Evolutionary conservation across 2,888 invertebrate species (phyloP).

Genomic region (Marronus borbonicus): DNA sequence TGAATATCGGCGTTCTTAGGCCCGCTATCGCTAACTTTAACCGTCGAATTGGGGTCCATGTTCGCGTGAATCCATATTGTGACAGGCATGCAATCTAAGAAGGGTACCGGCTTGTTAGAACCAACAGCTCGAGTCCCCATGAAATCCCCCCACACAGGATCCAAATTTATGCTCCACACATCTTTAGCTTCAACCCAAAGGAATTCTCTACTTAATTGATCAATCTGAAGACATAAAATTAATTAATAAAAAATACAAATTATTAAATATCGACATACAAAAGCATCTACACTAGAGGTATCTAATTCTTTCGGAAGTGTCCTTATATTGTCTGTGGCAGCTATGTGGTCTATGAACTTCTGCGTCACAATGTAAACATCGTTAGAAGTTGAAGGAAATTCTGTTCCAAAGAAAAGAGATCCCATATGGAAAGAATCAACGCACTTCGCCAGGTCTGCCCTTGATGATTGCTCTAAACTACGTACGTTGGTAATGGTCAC

Average conservation of each 20-base stretch:
- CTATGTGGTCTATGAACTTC: constrained; percentile 83
- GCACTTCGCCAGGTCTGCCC: constrained; percentile 86
- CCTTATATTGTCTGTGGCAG: constrained; percentile 71
- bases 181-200: constrained; percentile 90
- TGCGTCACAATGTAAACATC: constrained; percentile 87
- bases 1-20: constrained; percentile 79
- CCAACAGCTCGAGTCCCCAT: constrained; percentile 86
- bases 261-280: constrained; percentile 59
- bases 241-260: constrained; percentile 29
- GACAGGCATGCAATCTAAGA: constrained; percentile 89
- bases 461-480: constrained; percentile 77
- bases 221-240: constrained; percentile 58
- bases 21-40: constrained; percentile 55
- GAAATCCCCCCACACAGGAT: constrained; percentile 96
- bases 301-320: constrained; percentile 64
- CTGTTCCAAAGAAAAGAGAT: constrained; percentile 82
- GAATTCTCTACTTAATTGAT: constrained; percentile 66
- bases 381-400: constrained; percentile 81
- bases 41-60: constrained; percentile 69
- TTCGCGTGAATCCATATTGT: constrained; percentile 85
- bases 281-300: constrained; percentile 61
- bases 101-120: constrained; percentile 82
- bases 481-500: constrained; percentile 82
- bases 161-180: constrained; percentile 90
- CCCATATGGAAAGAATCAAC: constrained; percentile 84